These are phyloP conservation scores for Blennius ocellaris DNA, from an alignment of 2,113 vertebrate species.

Conservation along the genomic window DNA sequence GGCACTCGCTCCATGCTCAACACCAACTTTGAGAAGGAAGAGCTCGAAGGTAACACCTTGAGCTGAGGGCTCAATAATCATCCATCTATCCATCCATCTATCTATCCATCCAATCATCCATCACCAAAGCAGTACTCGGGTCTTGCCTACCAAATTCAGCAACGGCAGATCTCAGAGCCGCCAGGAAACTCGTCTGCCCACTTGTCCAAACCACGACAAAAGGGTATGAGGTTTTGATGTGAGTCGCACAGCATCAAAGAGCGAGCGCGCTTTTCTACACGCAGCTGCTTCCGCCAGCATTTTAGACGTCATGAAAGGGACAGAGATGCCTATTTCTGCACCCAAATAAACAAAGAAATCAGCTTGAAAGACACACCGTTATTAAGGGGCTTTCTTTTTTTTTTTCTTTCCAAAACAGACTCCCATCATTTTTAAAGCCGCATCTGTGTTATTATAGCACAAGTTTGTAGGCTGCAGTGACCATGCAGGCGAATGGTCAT, in stretches of 20 bases:
- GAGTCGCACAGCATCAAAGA: conserved; percentile 34
- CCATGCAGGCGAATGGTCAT: too few species aligned
- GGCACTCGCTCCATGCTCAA: conserved; percentile 98
- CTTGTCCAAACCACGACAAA: conserved; percentile 9
- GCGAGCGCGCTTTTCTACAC: conserved; percentile 11
- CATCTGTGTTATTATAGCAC: too few species aligned
- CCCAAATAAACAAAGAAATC: background rate
- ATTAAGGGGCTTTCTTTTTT: too few species aligned
- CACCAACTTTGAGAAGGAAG: conserved; percentile 99
- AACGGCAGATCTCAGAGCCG: background rate
- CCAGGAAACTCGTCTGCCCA: conserved; percentile 5
- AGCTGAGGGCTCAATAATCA: too few species aligned
- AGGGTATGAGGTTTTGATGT: conserved; percentile 23
- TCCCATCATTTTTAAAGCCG: too few species aligned
- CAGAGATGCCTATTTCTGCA: background rate
- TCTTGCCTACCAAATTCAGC: too few species aligned
- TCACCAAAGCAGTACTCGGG: too few species aligned
- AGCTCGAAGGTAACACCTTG: conserved; percentile 92
- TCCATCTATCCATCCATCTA: too few species aligned
- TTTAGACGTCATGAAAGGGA: conserved; percentile 24
- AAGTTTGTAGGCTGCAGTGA: too few species aligned
- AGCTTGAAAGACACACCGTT: too few species aligned
- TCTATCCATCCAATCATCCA: too few species aligned
- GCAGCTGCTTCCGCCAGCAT: conserved; percentile 20
- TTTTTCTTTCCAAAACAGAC: too few species aligned